Evolutionary conservation across 2,888 invertebrate species (phyloP).

Genomic region (Hipparchia sbordonii): DNA sequence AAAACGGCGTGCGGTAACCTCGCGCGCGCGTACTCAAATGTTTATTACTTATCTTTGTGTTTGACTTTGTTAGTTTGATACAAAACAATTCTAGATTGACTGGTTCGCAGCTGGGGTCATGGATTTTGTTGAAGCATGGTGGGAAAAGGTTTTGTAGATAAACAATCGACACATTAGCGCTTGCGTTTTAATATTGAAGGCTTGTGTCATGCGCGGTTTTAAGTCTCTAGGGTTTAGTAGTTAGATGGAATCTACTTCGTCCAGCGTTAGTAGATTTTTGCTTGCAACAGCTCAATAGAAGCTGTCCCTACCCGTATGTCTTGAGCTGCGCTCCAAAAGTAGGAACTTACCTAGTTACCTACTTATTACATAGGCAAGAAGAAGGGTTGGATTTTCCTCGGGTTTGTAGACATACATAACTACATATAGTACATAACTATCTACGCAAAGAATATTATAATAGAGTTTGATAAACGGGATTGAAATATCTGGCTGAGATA

Average conservation of each 20-base stretch:
- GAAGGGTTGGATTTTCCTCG: too few species aligned
- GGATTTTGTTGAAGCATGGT: conserved; percentile 2
- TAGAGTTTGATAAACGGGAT: too few species aligned
- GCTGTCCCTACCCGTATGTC: too few species aligned
- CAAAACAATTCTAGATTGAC: conserved; percentile 11
- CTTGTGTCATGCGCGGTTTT: conserved; percentile 29
- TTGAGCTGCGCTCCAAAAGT: too few species aligned
- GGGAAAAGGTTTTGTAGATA: conserved; percentile 1
- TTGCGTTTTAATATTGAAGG: conserved; percentile 27
- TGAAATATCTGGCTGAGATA: too few species aligned
- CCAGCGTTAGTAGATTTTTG: too few species aligned
- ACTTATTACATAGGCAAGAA: too few species aligned
- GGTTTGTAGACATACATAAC: too few species aligned
- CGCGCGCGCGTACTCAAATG: conserved; percentile 29
- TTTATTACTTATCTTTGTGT: not conserved
- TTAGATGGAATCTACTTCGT: not conserved
- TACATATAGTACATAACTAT: too few species aligned
- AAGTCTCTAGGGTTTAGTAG: not conserved
- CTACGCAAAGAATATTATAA: too few species aligned
- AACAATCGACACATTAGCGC: conserved; percentile 23
- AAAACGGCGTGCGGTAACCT: conserved; percentile 26
- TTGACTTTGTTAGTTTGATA: not conserved
- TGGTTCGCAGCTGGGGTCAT: not conserved
- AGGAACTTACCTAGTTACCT: too few species aligned
- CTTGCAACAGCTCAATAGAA: too few species aligned